Percentiles rank a stretch among this genome's conserved stretches.
phyloP scores from a whole-genome alignment of 2,888 invertebrate genomes.

The Ennomos erosarius region DNA sequence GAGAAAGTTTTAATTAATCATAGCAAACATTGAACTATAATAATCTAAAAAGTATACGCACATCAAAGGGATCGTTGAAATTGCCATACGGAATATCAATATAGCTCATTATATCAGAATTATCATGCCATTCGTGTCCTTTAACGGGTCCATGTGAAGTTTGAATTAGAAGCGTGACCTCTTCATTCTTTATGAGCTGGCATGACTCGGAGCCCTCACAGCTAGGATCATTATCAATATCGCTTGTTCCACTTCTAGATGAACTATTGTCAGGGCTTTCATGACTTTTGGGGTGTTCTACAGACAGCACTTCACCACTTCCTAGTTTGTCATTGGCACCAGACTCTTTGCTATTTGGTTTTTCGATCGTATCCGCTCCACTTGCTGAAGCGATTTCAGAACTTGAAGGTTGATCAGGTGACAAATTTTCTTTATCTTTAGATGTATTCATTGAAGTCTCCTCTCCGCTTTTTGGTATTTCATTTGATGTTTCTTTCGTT shows the following conservation, averaged over 20 bases:
- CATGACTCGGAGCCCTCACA: neutral
- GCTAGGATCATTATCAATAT: neutral
- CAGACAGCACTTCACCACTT: constrained; percentile 5
- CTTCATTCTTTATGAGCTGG: no score
- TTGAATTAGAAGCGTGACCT: constrained; percentile 26
- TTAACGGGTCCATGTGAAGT: constrained; percentile 59
- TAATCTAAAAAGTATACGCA: constrained; percentile 35
- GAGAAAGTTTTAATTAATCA: neutral
- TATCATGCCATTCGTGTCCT: constrained; percentile 48
- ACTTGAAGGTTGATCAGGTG: neutral
- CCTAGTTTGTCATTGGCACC: constrained; percentile 9
- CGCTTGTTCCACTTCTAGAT: neutral
- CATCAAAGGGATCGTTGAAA: constrained; percentile 55
- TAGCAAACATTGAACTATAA: constrained; percentile 1
- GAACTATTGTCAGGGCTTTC: constrained; percentile 3
- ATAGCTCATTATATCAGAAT: constrained; percentile 51
- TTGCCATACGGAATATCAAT: constrained; percentile 70
- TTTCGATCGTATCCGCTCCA: constrained; percentile 3
- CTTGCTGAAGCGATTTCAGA: constrained; percentile 5
- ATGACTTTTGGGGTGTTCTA: neutral
- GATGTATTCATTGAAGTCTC: neutral
- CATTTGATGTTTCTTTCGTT: neutral
- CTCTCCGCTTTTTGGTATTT: neutral
- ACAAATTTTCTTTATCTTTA: neutral
- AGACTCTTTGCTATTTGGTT: constrained; percentile 8